Percentiles rank a stretch among this genome's conserved stretches.
phyloP scores from a whole-genome alignment of 2,797 vertebrate species.

The Pangasius djambal region DNA sequence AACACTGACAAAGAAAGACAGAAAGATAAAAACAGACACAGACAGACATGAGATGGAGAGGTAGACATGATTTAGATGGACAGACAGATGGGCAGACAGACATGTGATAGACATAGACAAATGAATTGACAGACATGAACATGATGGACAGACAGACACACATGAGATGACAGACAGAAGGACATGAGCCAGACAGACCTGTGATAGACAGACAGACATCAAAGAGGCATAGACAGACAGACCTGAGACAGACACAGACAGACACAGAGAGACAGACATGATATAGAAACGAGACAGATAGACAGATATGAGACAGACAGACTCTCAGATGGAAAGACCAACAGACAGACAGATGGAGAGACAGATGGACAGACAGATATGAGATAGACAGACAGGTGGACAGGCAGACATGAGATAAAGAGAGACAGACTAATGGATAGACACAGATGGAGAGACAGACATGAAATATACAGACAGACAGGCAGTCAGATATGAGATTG shows the following conservation, averaged over 20 bases:
- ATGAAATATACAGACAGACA: neutral
- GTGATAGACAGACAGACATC: neutral
- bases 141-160: neutral
- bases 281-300: neutral
- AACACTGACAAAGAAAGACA: neutral
- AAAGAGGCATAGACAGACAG: neutral
- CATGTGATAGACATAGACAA: neutral
- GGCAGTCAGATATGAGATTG: neutral
- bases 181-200: neutral
- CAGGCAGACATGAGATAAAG: neutral
- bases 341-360: neutral
- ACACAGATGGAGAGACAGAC: neutral
- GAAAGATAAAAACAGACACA: slow-evolving; percentile 1
- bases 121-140: too few species aligned
- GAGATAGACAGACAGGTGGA: neutral
- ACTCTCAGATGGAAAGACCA: neutral
- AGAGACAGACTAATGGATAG: neutral
- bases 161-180: neutral
- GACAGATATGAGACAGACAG: neutral
- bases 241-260: neutral
- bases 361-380: neutral
- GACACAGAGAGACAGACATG: neutral
- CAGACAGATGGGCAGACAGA: neutral
- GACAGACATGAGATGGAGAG: neutral
- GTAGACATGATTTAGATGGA: neutral